Conservation (phyloP, 2,888 invertebrate genomes). For the Drosophila longiperda region DNA sequence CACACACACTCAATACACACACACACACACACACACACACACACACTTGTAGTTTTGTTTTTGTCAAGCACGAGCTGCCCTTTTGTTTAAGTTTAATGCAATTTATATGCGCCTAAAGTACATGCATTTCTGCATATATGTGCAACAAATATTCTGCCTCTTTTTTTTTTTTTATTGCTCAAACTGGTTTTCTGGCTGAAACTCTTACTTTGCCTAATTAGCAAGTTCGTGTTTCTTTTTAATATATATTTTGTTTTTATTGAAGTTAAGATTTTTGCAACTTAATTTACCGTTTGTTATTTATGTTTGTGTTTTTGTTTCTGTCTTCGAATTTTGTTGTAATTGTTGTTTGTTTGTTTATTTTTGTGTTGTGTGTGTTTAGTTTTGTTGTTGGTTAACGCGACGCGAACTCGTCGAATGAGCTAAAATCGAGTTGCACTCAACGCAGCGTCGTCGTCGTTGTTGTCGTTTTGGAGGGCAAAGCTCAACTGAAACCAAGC, state of each 20-base stretch:
- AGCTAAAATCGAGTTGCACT: constrained; percentile 61
- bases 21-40: constrained; percentile 27
- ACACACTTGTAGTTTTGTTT: constrained; percentile 51
- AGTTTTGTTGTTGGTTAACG: constrained; percentile 35
- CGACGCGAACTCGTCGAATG: constrained; percentile 66
- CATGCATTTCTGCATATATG: constrained; percentile 10
- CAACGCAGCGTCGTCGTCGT: constrained; percentile 76
- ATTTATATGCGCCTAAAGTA: constrained; percentile 24
- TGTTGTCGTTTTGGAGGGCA: constrained; percentile 76
- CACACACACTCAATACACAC: constrained; percentile 30
- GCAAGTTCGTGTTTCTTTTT: constrained; percentile 36
- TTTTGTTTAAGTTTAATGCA: constrained; percentile 63
- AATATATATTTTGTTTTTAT: constrained; percentile 4
- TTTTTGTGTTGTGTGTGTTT: constrained; percentile 22
- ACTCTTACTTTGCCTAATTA: constrained; percentile 55
- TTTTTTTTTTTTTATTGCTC: constrained; percentile 35
- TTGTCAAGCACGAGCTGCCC: constrained; percentile 69
- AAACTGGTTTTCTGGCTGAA: constrained; percentile 30
- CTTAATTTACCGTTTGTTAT: constrained; percentile 48
- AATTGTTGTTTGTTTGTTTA: constrained; percentile 27
- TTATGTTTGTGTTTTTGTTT: constrained; percentile 44
- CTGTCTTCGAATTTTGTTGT: constrained; percentile 18
- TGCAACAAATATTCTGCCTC: constrained; percentile 21
- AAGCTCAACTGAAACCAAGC: constrained; percentile 81
- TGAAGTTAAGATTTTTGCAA: constrained; percentile 29